Percentiles rank a stretch among this genome's conserved stretches.
Evolutionary conservation across 1,140 invertebrate genomes (phyloP).

Genomic region (Scaptomyza graminum): DNA sequence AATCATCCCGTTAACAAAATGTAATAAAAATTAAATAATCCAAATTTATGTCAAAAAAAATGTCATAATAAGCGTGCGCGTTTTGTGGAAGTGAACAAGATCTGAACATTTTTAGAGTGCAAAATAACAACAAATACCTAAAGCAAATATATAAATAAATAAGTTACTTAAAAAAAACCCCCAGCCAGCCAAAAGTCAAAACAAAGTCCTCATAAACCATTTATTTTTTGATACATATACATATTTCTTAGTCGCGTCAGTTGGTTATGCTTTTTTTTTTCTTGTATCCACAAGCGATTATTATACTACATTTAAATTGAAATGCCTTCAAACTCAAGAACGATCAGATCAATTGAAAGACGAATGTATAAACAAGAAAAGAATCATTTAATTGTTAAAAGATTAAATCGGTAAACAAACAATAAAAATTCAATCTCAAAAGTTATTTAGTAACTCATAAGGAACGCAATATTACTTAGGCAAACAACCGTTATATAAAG

Average conservation of each 20-base stretch:
- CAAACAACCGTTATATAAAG: conserved; percentile 42
- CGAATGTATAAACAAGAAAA: neutral
- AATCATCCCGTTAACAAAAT: conserved; percentile 22
- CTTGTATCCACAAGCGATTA: conserved; percentile 28
- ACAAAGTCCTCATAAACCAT: conserved; percentile 20
- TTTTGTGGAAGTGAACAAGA: conserved; percentile 3
- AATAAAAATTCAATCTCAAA: neutral
- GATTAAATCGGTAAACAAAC: conserved; percentile 3
- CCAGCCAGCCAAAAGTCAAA: conserved; percentile 37
- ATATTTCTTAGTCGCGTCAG: conserved; percentile 23
- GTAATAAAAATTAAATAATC: conserved; percentile 31
- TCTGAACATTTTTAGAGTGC: conserved; percentile 49
- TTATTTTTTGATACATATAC: conserved; percentile 17
- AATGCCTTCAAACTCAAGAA: conserved; percentile 20
- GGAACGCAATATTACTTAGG: conserved; percentile 11
- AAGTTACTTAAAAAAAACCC: conserved; percentile 55
- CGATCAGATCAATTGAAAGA: conserved; percentile 41
- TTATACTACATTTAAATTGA: conserved; percentile 40
- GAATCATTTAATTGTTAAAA: neutral
- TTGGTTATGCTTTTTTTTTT: conserved; percentile 23
- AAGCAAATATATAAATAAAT: conserved; percentile 60
- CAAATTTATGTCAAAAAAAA: conserved; percentile 1
- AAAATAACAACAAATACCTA: conserved; percentile 30
- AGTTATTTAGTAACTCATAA: neutral
- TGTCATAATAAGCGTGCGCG: conserved; percentile 1